Evolutionary conservation across 1,140 invertebrate species (phyloP), one percentile per base, ranked within the genome.

Genomic region (Drosophila micromelanica): DNA sequence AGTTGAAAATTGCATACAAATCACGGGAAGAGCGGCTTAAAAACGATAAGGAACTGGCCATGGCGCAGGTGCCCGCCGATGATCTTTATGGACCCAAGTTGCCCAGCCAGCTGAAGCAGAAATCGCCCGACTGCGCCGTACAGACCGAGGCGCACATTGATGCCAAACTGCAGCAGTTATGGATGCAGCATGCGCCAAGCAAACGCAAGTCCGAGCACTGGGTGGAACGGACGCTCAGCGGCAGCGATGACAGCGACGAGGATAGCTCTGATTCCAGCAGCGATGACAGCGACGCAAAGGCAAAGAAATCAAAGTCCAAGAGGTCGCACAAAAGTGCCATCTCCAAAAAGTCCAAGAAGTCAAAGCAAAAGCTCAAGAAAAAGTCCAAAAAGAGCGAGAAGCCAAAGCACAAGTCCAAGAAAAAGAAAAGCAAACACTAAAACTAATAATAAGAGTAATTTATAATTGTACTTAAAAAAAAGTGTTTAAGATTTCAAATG

Each of bases 361-460:
- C 81, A 0, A 80, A 87, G 35, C 42, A 71, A 8, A 87, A 87
- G 13, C 30, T 55, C 0, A 87, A 92, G 68, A 90, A 91, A 67
- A 92, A 90, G 51, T 80, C 90, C 1, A 90, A 87, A 20, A 91
- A 91, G 69, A 73, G 72, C 27, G 91, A 89, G 2, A 79, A 70
- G 61, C 57, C 76, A n/a, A 76, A 65, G 35, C 73, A 75, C 38
- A 89, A 89, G 13, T 12, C 65, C 1, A 89, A 90, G 23, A 90
- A 90, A 12, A 85, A 78, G 56, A 90, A 90, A n/a, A 78, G 57
- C 20, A 80, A 78, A 42, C 71, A 78, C 15, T 84, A 73, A 23
- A 9, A 23, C 9, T 9, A 51, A 17, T 7, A 35, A 35, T 9
- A 35, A 27, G 1, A 27, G 5, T 6, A 17, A 62, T 5, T 2